These are phyloP conservation scores for Epinephelus fuscoguttatus DNA, from an alignment of 2,113 vertebrate genomes.

Conservation along the genomic window DNA sequence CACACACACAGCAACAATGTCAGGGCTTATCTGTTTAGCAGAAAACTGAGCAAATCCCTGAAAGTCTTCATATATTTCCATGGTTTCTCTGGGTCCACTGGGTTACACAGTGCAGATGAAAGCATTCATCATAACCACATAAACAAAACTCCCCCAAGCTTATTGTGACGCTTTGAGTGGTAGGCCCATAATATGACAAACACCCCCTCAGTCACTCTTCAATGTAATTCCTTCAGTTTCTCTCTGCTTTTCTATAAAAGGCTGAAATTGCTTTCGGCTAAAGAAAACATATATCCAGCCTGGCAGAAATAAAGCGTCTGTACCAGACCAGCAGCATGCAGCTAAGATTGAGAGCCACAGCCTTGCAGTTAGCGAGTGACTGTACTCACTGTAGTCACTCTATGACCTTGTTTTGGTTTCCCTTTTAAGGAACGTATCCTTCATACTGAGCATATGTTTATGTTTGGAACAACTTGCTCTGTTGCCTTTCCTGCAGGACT, in stretches of 20 bases:
- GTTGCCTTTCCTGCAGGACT: conserved; percentile 26
- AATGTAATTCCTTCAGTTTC: conserved; percentile 32
- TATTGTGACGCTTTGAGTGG: conserved; percentile 53
- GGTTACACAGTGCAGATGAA: conserved; percentile 38
- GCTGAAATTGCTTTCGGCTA: conserved; percentile 13
- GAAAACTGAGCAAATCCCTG: conserved; percentile 30
- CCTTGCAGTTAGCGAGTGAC: background rate
- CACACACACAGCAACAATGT: background rate
- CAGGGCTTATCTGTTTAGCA: conserved; percentile 40
- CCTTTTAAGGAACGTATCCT: conserved; percentile 59
- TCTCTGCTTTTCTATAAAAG: conserved; percentile 30
- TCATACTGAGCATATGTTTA: conserved; percentile 60
- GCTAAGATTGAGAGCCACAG: conserved; percentile 13
- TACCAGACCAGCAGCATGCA: background rate
- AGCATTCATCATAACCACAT: conserved; percentile 69
- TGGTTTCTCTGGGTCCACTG: conserved; percentile 18
- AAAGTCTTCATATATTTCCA: conserved; percentile 53
- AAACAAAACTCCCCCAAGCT: conserved; percentile 61
- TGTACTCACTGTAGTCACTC: background rate
- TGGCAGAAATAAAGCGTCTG: background rate
- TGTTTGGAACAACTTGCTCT: conserved; percentile 46
- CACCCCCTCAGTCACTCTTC: conserved; percentile 28
- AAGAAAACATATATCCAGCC: conserved; percentile 19
- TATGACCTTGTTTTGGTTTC: conserved; percentile 44
- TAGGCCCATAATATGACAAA: conserved; percentile 36